These are phyloP conservation scores for Zaprionus vittiger DNA, from an alignment of 1,140 invertebrate genomes.

Conservation along the genomic window DNA sequence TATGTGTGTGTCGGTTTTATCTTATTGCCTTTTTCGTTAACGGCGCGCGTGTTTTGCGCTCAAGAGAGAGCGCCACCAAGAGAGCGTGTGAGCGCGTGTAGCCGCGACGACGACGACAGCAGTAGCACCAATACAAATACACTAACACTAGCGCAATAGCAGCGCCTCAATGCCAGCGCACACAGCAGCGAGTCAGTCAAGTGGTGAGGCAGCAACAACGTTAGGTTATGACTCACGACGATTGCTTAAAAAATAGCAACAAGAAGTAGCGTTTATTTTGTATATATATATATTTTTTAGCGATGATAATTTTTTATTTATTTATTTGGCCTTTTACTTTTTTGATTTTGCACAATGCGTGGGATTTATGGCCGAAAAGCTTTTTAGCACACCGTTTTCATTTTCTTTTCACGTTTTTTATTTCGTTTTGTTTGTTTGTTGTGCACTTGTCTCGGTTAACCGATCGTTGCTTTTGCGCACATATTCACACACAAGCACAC, in stretches of 20 bases:
- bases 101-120: conserved; percentile 5
- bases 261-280: conserved; percentile 39
- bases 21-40: conserved; percentile 61
- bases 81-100: conserved; percentile 23
- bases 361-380: conserved; percentile 40
- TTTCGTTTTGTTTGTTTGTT: conserved; percentile 40
- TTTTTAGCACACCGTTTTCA: conserved; percentile 42
- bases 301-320: conserved; percentile 5
- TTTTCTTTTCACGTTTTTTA: conserved; percentile 19
- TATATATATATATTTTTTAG: conserved; percentile 28
- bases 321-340: conserved; percentile 9
- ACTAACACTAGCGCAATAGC: conserved; percentile 33
- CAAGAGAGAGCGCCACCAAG: conserved; percentile 44
- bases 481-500: conserved; percentile 26
- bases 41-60: conserved; percentile 52
- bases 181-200: conserved; percentile 59
- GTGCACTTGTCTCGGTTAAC: conserved; percentile 32
- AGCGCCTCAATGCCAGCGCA: conserved; percentile 66
- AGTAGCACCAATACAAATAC: conserved; percentile 17
- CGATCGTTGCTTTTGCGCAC: conserved; percentile 24
- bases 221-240: conserved; percentile 59
- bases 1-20: conserved; percentile 32
- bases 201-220: conserved; percentile 51
- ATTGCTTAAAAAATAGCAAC: conserved; percentile 44
- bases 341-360: conserved; percentile 34